Percentiles rank a stretch among this genome's conserved stretches.
Conservation (phyloP, 2,113 vertebrate species). For the Petrocephalus zakoni region DNA sequence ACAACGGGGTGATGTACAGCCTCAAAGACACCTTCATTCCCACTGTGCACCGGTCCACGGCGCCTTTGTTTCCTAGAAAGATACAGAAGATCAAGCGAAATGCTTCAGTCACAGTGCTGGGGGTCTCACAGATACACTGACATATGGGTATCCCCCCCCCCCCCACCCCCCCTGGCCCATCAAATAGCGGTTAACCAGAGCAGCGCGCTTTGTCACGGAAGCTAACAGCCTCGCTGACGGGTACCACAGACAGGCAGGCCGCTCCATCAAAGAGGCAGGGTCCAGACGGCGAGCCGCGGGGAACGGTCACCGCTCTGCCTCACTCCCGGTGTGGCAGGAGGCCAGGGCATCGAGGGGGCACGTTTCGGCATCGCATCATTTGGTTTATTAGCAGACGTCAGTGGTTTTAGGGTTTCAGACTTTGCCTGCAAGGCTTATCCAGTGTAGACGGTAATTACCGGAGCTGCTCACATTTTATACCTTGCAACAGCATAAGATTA, state of each 20-base stretch:
- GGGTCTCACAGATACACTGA: neutral
- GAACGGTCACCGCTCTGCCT: neutral
- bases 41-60: neutral
- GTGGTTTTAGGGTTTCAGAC: neutral
- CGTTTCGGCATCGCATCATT: neutral
- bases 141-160: neutral
- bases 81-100: neutral
- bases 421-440: neutral
- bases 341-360: neutral
- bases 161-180: neutral
- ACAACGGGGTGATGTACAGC: neutral
- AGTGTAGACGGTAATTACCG: neutral
- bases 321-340: neutral
- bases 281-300: neutral
- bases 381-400: neutral
- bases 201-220: slow-evolving; percentile 1
- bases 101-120: neutral
- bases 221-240: neutral
- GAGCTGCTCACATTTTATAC: neutral
- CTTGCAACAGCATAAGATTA: neutral
- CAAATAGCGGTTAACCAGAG: neutral
- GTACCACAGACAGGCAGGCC: neutral
- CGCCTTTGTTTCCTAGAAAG: neutral
- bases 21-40: neutral
- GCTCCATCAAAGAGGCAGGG: neutral